A percentile compares a stretch with the other conserved stretches of the same genome.
Conservation (phyloP, 2,797 vertebrate species). For the Craterocephalus amniculus region DNA sequence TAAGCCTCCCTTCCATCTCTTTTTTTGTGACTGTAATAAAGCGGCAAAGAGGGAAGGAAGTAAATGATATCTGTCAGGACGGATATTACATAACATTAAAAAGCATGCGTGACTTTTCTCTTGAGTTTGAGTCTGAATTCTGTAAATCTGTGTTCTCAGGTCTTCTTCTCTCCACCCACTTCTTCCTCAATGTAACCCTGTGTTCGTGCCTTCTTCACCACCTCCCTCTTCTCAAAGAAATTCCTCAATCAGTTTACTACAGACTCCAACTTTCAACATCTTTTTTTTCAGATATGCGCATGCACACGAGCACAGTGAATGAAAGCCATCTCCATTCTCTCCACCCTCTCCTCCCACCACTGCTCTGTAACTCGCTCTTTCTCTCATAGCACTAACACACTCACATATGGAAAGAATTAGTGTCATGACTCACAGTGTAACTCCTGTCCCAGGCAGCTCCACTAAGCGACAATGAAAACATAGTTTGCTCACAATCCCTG, state of each 20-base stretch:
- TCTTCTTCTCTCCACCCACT: constrained; percentile 29
- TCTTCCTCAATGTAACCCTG: constrained; percentile 64
- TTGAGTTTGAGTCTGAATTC: constrained; percentile 46
- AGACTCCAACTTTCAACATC: constrained; percentile 50
- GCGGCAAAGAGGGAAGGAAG: neutral
- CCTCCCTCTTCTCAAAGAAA: constrained; percentile 49
- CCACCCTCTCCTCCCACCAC: constrained; percentile 25
- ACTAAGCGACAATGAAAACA: constrained; percentile 81
- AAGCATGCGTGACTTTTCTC: constrained; percentile 27
- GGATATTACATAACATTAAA: constrained; percentile 14
- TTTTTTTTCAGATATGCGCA: constrained; percentile 12
- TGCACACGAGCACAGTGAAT: constrained; percentile 46
- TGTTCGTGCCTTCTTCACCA: constrained; percentile 57
- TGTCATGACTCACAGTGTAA: constrained; percentile 81
- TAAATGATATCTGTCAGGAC: constrained; percentile 9
- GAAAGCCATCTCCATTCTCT: constrained; percentile 67
- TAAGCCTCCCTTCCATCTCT: constrained; percentile 11
- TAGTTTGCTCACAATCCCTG: constrained; percentile 59
- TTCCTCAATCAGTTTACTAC: constrained; percentile 69
- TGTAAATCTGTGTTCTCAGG: constrained; percentile 42
- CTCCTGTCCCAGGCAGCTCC: constrained; percentile 73
- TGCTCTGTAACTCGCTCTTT: constrained; percentile 39
- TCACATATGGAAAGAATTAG: constrained; percentile 86
- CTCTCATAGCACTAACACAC: constrained; percentile 62
- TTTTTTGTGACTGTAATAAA: constrained; percentile 2